Base-by-base conservation (phyloP, 2,113 vertebrate genomes). In the Leucopternis melanops region DNA sequence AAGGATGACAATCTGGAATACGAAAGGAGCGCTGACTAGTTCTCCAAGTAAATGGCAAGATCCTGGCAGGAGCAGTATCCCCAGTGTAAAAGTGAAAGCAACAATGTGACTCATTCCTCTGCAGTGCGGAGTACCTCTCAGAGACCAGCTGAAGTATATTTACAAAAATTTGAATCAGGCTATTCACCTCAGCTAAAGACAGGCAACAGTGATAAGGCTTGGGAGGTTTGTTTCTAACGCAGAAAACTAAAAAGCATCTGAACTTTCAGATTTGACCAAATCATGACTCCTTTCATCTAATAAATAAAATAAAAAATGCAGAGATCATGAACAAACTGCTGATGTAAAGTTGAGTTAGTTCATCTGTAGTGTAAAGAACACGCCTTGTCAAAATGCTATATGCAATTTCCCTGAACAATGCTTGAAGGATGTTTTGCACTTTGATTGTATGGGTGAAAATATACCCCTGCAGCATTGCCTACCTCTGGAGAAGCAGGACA, bases 71-170 rank as follows among this genome's bases (percentile, higher is more conserved):
- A 95, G 70, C 81, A 95, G 61, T 82, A 89, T 97, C 95, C 90
- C 95, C 66, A 89, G 94, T 87, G 91, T 95, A 95, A 94, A 95
- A 92, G 80, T 72, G 93, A 97, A 94, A 95, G 93, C 91, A 95
- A 95, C 95, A 96, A 94, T 3, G 90, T 97, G 96, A 96, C 91
- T 97, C 96, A 97, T 97, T 95, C 89, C 95, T 95, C 96, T 96
- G 96, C 96, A 97, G 93, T 97, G 96, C 93, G 27, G 95, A 96
- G 94, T 91, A 94, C 87, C 81, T 95, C 95, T 92, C 81, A 67
- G 91, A 96, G 86, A 95, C 95, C 69, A 95, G 73, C 77, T 89
- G 81, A 92, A 87, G 78, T 91, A 63, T 84, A 92, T 95, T 94
- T 95, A 92, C 91, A 91, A 96, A 94, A 95, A 95, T 91, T 81